A percentile compares a stretch with the other conserved stretches of the same genome.
Conservation (phyloP, 53 echinoderm and acorn worm genomes). For the Paracentrotus lividus region DNA sequence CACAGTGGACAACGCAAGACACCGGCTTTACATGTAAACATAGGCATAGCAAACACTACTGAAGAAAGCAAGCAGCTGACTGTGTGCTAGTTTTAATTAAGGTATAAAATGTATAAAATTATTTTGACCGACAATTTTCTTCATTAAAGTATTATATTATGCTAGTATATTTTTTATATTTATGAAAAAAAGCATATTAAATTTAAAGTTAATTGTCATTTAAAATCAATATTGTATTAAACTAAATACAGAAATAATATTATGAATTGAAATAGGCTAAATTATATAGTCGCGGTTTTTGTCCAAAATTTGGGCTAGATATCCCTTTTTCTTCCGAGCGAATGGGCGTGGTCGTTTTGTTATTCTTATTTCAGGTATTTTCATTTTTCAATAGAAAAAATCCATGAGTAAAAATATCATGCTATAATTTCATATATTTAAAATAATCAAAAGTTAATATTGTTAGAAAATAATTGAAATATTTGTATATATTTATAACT, state of each 20-base stretch:
- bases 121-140: no score
- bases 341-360: background rate
- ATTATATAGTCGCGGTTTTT: background rate
- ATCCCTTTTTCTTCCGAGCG: background rate
- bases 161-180: background rate
- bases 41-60: background rate
- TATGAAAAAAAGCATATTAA: background rate
- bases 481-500: no score
- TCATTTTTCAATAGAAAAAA: background rate
- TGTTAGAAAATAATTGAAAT: no score
- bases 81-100: background rate
- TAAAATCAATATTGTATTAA: background rate
- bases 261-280: background rate
- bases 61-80: no score
- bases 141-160: background rate
- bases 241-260: background rate
- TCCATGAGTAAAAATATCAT: no score
- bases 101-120: background rate
- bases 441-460: no score
- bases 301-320: background rate
- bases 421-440: no score
- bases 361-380: background rate
- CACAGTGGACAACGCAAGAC: no score
- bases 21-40: no score
- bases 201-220: no score